Evolutionary conservation across 2,797 vertebrate species (phyloP), one percentile per base, ranked within the genome.

Genomic region (Pangasius mekongensis): DNA sequence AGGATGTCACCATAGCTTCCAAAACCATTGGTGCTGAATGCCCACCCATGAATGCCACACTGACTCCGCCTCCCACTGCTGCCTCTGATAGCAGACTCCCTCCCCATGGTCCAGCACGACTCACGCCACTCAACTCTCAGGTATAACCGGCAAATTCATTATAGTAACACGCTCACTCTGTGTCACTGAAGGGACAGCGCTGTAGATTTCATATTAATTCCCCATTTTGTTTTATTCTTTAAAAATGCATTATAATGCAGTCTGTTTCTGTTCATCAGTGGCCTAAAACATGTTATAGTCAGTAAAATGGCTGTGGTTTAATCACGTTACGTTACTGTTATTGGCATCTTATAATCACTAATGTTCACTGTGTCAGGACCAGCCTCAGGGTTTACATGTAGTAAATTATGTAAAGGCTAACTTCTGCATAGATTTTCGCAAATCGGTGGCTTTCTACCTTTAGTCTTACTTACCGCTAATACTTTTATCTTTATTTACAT

Each of bases 61-160:
- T 67, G 76, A 54, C 93, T 43, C 92, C 92, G 0, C 92, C 93
- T 88, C 94, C 93, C 7, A 86, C 94, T 86, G 91, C 93, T 91
- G 91, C 30, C 36, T 94, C 89, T 36, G 11, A 89, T 67, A 88
- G 88, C 27, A 85, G 20, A 22, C 3, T 27, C 1, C 20, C 86
- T 54, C 86, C 67, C 24, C 88, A 84, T 80, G 77, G 14, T 52
- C 69, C 69, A 77, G 39, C 43, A 9, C 7, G 66, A 81, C 85
- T 88, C 60, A 52, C 74, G 0, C 77, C 84, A 82, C 30, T 92
- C 87, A 91, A 13, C 67, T 56, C 80, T 71, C 83, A 90, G 92
- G 95, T 96, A 90, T 13, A 77, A 87, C 60, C 74, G 56, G 30
- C 80, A 60, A 58, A 74, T 7, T 33, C 39, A 30, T 73, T 22